phyloP scores from a whole-genome alignment of 2,888 invertebrate species.

The Ashinkailepas kermadecensis region DNA sequence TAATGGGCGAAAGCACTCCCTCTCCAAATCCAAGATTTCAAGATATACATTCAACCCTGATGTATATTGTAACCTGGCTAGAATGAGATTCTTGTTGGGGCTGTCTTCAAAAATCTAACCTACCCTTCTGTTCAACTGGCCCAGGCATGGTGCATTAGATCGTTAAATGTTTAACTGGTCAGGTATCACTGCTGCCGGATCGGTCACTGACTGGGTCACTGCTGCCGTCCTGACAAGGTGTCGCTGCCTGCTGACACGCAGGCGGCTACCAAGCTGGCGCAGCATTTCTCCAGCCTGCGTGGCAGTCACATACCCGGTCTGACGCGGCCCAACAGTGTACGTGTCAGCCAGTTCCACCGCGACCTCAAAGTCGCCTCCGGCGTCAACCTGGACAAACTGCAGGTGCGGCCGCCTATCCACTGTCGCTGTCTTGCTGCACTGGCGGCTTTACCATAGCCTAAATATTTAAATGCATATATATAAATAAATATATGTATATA shows the following conservation, averaged over 20 bases:
- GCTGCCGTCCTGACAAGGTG: too few relatives aligned
- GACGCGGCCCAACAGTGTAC: slow-evolving; percentile 77
- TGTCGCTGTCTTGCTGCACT: background rate
- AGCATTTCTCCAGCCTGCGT: slow-evolving; percentile 78
- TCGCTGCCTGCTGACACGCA: slow-evolving; percentile 43
- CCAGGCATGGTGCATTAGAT: too few relatives aligned
- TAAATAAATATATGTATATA: slow-evolving; percentile 12
- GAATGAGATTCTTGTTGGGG: too few relatives aligned
- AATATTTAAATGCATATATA: slow-evolving; percentile 13
- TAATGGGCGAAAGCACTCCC: too few relatives aligned
- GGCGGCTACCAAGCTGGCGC: slow-evolving; percentile 53
- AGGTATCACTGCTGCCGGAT: too few relatives aligned
- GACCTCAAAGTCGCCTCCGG: slow-evolving; percentile 79
- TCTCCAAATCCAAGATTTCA: too few relatives aligned
- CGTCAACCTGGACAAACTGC: slow-evolving; percentile 73
- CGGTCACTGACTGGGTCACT: too few relatives aligned
- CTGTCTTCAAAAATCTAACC: too few relatives aligned
- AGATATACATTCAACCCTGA: too few relatives aligned
- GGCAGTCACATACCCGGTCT: slow-evolving; percentile 82
- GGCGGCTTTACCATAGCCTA: background rate
- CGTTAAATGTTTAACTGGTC: too few relatives aligned
- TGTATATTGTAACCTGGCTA: too few relatives aligned
- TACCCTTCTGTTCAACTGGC: too few relatives aligned
- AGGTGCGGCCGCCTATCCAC: slow-evolving; percentile 56
- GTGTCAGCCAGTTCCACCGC: slow-evolving; percentile 92